Conservation (phyloP, 2,888 invertebrate genomes). For the Papilio protenor region DNA sequence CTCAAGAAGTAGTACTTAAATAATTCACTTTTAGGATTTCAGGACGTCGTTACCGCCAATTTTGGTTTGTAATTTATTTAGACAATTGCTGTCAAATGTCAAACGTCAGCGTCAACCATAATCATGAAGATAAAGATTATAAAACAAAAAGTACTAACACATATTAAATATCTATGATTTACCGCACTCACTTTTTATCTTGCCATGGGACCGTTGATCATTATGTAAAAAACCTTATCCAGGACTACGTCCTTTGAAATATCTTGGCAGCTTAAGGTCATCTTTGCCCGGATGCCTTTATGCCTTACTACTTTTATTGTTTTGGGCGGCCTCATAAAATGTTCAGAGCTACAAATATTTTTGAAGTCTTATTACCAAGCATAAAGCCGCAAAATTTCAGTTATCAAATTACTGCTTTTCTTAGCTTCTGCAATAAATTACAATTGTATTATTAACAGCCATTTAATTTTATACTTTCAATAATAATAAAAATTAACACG, state of each 20-base stretch:
- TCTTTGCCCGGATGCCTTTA: too few relatives aligned
- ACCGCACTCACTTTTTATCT: too few relatives aligned
- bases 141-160: not conserved
- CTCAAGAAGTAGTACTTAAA: not conserved
- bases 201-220: too few relatives aligned
- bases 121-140: not conserved
- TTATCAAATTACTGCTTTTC: not conserved
- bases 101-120: not conserved
- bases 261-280: too few relatives aligned
- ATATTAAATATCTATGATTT: too few relatives aligned
- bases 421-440: not conserved
- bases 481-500: not conserved
- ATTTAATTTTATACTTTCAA: constrained; percentile 2
- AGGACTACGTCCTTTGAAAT: too few relatives aligned
- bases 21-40: not conserved
- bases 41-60: not conserved
- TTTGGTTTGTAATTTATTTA: not conserved
- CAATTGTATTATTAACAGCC: not conserved
- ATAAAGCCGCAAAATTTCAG: too few relatives aligned
- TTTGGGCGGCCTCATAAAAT: too few relatives aligned
- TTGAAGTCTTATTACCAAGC: too few relatives aligned
- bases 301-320: too few relatives aligned
- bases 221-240: too few relatives aligned
- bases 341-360: too few relatives aligned
- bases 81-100: not conserved